Evolutionary conservation across 2,797 vertebrate species (phyloP).

Genomic region (Malacoraja senta): DNA sequence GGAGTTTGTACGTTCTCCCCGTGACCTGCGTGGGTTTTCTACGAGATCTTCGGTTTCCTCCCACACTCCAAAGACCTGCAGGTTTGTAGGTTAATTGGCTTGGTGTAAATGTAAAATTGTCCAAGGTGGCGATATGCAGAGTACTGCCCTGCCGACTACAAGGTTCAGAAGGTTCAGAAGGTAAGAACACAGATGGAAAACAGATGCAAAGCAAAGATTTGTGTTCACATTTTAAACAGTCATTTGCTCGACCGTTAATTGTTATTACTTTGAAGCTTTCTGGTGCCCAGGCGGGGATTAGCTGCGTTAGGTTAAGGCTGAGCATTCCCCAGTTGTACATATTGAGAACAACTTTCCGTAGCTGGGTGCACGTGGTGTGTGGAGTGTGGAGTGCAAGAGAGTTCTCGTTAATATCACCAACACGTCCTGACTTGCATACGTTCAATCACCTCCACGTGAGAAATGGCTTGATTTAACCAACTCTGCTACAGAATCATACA

Average conservation of each 20-base stretch:
- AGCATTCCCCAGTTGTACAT: neutral
- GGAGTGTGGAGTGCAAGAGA: neutral
- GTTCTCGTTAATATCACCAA: neutral
- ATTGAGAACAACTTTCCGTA: neutral
- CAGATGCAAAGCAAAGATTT: slow-evolving; percentile 2
- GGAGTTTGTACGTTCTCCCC: too few species aligned
- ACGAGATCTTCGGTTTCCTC: too few species aligned
- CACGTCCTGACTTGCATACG: neutral
- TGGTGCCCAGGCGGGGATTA: neutral
- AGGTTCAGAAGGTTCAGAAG: too few species aligned
- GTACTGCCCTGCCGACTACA: too few species aligned
- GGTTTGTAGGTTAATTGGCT: too few species aligned
- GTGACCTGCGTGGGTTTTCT: too few species aligned
- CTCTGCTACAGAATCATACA: too few species aligned
- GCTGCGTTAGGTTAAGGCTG: neutral
- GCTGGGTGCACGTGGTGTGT: neutral
- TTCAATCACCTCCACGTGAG: neutral
- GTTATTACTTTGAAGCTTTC: neutral
- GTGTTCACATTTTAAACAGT: neutral
- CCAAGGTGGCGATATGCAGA: too few species aligned
- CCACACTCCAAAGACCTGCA: too few species aligned
- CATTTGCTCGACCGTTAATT: neutral
- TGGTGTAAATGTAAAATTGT: too few species aligned
- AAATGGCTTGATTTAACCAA: too few species aligned
- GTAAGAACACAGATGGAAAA: too few species aligned